phyloP scores from a whole-genome alignment of 2,888 invertebrate genomes.

The Alentia gelatinosa region DNA sequence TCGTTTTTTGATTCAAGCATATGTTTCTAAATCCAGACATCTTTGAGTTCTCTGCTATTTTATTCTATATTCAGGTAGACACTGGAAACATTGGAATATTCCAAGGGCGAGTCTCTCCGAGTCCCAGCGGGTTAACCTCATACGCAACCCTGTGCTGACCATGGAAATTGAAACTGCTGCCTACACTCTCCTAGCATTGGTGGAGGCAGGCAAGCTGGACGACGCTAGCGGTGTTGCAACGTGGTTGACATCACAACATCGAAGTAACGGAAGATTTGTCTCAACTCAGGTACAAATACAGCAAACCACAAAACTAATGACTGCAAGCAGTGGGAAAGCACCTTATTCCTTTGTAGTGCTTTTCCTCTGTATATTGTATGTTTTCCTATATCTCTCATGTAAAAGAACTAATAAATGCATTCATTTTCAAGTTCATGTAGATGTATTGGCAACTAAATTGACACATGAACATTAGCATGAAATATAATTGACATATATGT shows the following conservation, averaged over 20 bases:
- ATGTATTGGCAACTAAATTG: no score
- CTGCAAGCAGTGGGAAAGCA: no score
- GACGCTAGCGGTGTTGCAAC: not conserved
- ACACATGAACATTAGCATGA: no score
- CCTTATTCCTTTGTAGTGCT: no score
- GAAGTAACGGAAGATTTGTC: not conserved
- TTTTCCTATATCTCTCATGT: no score
- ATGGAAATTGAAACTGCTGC: constrained; percentile 28
- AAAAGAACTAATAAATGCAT: no score
- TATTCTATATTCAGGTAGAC: not conserved
- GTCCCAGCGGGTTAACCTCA: not conserved
- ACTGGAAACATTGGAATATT: constrained; percentile 22
- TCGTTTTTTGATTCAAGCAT: no score
- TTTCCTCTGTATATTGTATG: no score
- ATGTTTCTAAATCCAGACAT: no score
- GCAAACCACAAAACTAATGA: no score
- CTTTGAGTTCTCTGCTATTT: no score
- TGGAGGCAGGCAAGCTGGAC: not conserved
- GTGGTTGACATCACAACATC: constrained; percentile 4
- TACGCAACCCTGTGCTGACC: constrained; percentile 9
- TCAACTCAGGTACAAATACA: constrained; percentile 13
- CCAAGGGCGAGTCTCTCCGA: not conserved
- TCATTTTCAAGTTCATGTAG: no score
- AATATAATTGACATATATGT: not conserved
- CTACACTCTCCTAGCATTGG: constrained; percentile 16